Percentiles rank a stretch among this genome's conserved stretches.
phyloP scores from a whole-genome alignment of 2,888 invertebrate species.

The Caenorhabditis parvicauda region DNA sequence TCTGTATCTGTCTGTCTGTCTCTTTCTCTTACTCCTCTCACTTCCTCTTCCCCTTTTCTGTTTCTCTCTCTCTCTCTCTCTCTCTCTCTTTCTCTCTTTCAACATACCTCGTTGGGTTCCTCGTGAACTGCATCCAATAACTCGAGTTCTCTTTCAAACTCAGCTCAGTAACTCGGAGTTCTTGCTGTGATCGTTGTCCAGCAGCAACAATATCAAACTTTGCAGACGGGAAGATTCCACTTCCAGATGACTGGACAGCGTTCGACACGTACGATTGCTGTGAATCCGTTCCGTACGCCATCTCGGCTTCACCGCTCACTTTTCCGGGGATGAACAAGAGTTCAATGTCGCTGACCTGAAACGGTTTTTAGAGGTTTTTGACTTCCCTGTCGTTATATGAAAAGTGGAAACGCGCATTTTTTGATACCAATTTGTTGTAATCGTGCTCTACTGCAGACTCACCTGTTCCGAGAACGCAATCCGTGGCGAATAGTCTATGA shows the following conservation, averaged over 20 bases:
- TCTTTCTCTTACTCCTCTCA: too few species aligned
- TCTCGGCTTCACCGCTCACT: slow-evolving; percentile 64
- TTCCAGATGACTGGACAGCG: slow-evolving; percentile 22
- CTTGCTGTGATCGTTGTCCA: slow-evolving; percentile 16
- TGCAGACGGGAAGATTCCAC: slow-evolving; percentile 29
- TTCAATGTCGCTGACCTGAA: slow-evolving; percentile 77
- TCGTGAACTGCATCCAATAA: slow-evolving; percentile 52
- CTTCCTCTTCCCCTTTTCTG: too few species aligned
- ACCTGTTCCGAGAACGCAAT: slow-evolving; percentile 39
- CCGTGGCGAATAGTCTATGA: slow-evolving; percentile 42
- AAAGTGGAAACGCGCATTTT: too few species aligned
- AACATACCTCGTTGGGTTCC: slow-evolving; percentile 47
- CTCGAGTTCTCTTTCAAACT: slow-evolving; percentile 46
- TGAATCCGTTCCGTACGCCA: slow-evolving; percentile 38
- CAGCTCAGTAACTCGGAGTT: slow-evolving; percentile 29
- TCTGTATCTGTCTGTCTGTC: too few species aligned
- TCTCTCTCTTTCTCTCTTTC: too few species aligned
- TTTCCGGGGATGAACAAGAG: slow-evolving; percentile 80
- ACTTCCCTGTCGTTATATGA: not conserved
- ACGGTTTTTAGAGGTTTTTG: not conserved
- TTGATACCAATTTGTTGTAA: too few species aligned
- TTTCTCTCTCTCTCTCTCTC: too few species aligned
- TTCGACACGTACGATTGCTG: slow-evolving; percentile 35
- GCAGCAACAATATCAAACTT: slow-evolving; percentile 34
- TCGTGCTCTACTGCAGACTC: too few species aligned